phyloP scores from a whole-genome alignment of 2,113 vertebrate species.

The Chionodraco myersi region DNA sequence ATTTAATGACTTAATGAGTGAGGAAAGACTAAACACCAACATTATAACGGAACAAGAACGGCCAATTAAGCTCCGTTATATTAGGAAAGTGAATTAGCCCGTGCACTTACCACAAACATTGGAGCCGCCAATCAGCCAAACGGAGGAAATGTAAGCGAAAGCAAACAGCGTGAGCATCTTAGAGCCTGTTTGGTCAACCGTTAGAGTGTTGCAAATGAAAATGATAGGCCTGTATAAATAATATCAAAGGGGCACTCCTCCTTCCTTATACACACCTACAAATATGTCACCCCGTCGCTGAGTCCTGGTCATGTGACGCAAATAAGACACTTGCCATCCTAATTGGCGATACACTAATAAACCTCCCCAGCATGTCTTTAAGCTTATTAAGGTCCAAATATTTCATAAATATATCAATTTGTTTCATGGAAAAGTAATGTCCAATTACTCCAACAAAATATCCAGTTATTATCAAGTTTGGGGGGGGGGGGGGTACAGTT shows the following conservation, averaged over 20 bases:
- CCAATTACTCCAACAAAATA: too few relatives aligned
- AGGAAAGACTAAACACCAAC: too few relatives aligned
- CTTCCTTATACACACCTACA: not conserved
- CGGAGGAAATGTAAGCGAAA: constrained; percentile 9
- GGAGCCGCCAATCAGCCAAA: constrained; percentile 3
- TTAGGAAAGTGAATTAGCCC: not conserved
- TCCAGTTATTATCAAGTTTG: too few relatives aligned
- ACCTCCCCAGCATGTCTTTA: too few relatives aligned
- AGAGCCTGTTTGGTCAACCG: not conserved
- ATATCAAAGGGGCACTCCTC: constrained; percentile 1
- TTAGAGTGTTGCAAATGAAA: not conserved
- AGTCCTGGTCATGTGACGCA: not conserved
- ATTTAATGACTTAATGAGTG: not conserved
- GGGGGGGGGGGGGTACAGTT: too few relatives aligned
- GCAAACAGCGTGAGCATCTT: not conserved
- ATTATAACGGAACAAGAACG: too few relatives aligned
- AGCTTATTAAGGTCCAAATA: too few relatives aligned
- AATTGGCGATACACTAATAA: too few relatives aligned
- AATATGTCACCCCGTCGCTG: not conserved
- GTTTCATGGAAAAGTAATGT: too few relatives aligned
- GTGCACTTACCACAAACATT: constrained; percentile 23
- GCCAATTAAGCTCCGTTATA: too few relatives aligned
- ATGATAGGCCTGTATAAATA: not conserved
- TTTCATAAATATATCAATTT: too few relatives aligned
- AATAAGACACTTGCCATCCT: not conserved